Evolutionary conservation across 2,888 invertebrate species (phyloP).

Genomic region (Parascotia fuliginaria): DNA sequence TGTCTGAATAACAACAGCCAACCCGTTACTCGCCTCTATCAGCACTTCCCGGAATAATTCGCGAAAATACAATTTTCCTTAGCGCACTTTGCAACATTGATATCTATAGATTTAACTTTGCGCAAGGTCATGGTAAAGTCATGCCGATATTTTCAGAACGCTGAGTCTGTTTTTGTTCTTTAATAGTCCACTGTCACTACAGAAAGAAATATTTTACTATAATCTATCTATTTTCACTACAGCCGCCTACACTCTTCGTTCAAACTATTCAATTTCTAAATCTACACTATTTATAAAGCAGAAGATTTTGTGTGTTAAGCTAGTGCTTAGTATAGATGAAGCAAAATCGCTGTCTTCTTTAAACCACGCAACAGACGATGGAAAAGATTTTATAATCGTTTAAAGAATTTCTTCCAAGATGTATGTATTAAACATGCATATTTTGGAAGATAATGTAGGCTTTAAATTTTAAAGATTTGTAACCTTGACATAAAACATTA

Average conservation of each 20-base stretch:
- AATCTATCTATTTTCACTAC: not conserved
- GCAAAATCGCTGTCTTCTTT: no score
- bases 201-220: not conserved
- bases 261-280: no score
- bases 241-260: not conserved
- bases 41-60: slow-evolving; percentile 80
- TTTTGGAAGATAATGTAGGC: no score
- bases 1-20: slow-evolving; percentile 77
- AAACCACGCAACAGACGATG: no score
- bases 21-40: slow-evolving; percentile 82
- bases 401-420: no score
- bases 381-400: no score
- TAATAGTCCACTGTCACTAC: slow-evolving; percentile 16
- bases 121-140: slow-evolving; percentile 79
- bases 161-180: slow-evolving; percentile 33
- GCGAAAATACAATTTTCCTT: slow-evolving; percentile 74
- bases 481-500: no score
- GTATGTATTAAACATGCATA: no score
- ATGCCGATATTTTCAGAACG: slow-evolving; percentile 56
- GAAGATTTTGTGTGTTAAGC: no score
- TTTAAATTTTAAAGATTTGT: no score
- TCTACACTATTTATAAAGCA: no score
- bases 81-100: slow-evolving; percentile 56
- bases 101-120: slow-evolving; percentile 66
- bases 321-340: no score